Percentiles rank a stretch among this genome's conserved stretches.
These are phyloP conservation scores for Centruroides sculpturatus DNA, from an alignment of 1,140 invertebrate genomes.

Conservation along the genomic window DNA sequence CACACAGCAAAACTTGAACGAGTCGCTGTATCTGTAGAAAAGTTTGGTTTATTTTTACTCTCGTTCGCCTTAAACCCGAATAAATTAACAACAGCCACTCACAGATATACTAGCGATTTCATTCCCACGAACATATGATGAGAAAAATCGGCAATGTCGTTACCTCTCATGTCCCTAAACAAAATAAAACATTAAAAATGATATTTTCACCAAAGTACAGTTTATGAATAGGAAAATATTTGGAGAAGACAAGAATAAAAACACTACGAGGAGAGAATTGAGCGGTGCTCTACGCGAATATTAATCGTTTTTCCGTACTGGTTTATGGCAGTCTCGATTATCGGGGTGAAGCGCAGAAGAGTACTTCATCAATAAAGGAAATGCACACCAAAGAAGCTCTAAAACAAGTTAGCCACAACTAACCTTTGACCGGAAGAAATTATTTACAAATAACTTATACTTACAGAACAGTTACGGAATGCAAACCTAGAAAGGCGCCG, in stretches of 20 bases:
- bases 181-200: slow-evolving; percentile 1
- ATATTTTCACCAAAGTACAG: slow-evolving; percentile 1
- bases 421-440: too few relatives aligned
- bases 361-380: too few relatives aligned
- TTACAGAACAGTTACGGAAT: slow-evolving; percentile 23
- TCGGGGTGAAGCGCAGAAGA: too few relatives aligned
- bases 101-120: slow-evolving; percentile 23
- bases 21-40: slow-evolving; percentile 25
- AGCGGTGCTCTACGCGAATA: too few relatives aligned
- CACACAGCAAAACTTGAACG: slow-evolving; percentile 33
- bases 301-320: too few relatives aligned
- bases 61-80: too few relatives aligned
- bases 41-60: neutral
- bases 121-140: slow-evolving; percentile 26
- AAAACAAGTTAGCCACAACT: too few relatives aligned
- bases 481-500: slow-evolving; percentile 26
- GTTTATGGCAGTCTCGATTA: too few relatives aligned
- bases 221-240: neutral
- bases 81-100: slow-evolving; percentile 12
- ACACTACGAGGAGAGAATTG: too few relatives aligned
- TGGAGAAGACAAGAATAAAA: too few relatives aligned
- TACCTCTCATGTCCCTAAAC: slow-evolving; percentile 23
- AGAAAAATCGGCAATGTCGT: slow-evolving; percentile 10
- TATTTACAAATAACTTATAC: slow-evolving; percentile 6
- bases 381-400: too few relatives aligned